Evolutionary conservation across 2,888 invertebrate species (phyloP).

Genomic region (Tillus elongatus): DNA sequence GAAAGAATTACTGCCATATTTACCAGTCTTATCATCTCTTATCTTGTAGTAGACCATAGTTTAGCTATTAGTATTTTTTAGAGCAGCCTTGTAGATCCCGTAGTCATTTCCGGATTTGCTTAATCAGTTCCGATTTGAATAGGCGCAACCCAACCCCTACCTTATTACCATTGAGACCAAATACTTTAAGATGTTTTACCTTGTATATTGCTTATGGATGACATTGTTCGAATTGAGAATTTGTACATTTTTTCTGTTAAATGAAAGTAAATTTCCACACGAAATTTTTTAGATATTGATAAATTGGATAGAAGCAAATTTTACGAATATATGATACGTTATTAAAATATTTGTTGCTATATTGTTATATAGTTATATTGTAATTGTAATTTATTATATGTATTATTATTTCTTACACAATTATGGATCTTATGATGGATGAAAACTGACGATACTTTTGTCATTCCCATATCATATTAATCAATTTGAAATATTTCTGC

Average conservation of each 20-base stretch:
- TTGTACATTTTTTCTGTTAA: conserved; percentile 31
- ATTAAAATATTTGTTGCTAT: conserved; percentile 38
- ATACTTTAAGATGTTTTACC: conserved; percentile 36
- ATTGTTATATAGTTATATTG: conserved; percentile 36
- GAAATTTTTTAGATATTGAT: conserved; percentile 21
- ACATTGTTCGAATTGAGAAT: conserved; percentile 14
- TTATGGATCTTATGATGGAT: conserved; percentile 21
- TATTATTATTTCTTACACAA: conserved; percentile 15
- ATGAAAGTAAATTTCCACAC: conserved; percentile 22
- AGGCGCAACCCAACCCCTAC: conserved; percentile 11
- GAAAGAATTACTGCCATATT: conserved; percentile 30
- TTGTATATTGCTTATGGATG: conserved; percentile 27
- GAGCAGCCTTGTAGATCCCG: conserved; percentile 26
- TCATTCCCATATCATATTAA: conserved; percentile 29
- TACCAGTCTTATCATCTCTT: conserved; percentile 25
- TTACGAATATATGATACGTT: conserved; percentile 26
- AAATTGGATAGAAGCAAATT: conserved; percentile 24
- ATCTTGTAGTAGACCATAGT: conserved; percentile 21
- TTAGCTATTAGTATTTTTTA: conserved; percentile 29
- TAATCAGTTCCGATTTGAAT: conserved; percentile 19
- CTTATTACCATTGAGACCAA: conserved; percentile 37
- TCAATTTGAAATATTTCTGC: conserved; percentile 16
- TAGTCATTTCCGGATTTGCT: conserved; percentile 20
- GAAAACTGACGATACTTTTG: conserved; percentile 21
- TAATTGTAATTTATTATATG: conserved; percentile 13